Conservation (phyloP, 2,113 vertebrate species). For the Ammodramus savannarum region DNA sequence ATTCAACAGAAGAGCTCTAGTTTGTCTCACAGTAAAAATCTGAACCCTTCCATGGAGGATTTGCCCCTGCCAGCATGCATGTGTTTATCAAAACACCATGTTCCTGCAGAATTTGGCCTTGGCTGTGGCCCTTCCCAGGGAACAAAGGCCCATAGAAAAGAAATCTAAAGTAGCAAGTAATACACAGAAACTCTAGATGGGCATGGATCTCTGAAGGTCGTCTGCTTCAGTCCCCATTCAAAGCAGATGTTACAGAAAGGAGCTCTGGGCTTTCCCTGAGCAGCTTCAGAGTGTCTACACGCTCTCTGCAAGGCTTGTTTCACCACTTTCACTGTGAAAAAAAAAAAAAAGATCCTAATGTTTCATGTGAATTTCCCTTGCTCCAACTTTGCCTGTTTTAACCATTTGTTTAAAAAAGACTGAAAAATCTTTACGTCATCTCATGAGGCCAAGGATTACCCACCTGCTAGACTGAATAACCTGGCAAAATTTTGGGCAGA, state of each 20-base stretch:
- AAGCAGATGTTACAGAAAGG: background rate
- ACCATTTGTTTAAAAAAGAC: background rate
- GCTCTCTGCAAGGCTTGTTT: background rate
- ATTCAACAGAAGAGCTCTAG: background rate
- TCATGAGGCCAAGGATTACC: background rate
- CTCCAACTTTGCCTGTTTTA: background rate
- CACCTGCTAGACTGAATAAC: background rate
- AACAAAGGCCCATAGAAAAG: background rate
- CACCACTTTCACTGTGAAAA: background rate
- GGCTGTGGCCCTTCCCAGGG: background rate
- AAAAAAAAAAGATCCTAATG: background rate
- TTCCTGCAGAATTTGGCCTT: slow-evolving; percentile 34
- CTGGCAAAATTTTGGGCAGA: background rate
- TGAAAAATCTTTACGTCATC: background rate
- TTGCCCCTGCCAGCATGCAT: background rate
- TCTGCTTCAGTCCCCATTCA: background rate
- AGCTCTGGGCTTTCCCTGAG: background rate
- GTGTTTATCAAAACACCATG: background rate
- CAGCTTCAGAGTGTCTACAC: background rate
- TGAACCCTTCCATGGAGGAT: background rate
- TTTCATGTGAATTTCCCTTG: background rate
- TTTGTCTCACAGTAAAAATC: background rate
- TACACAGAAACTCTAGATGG: background rate
- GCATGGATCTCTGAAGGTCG: background rate
- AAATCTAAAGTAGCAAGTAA: background rate